phyloP scores from a whole-genome alignment of 2,888 invertebrate species.

The Carcina quercana region DNA sequence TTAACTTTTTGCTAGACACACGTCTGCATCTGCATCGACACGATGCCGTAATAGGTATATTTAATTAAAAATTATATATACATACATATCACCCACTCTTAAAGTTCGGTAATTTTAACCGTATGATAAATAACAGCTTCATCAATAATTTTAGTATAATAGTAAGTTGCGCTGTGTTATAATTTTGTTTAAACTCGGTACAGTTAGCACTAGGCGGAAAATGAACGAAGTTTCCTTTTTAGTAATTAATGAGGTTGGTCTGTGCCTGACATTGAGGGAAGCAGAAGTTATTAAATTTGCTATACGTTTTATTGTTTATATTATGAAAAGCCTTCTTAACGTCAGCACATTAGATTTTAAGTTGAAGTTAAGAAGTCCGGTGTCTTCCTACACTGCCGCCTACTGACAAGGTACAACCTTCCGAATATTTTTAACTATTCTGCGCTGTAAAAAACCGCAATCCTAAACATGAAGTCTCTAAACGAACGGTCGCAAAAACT shows the following conservation, averaged over 20 bases:
- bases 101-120: too few relatives aligned
- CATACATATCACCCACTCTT: too few relatives aligned
- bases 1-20: too few relatives aligned
- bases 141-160: neutral
- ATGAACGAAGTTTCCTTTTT: constrained; percentile 13
- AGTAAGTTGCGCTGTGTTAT: neutral
- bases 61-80: too few relatives aligned
- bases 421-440: constrained; percentile 43
- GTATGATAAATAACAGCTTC: too few relatives aligned
- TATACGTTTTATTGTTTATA: constrained; percentile 24
- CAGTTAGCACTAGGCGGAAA: constrained; percentile 17
- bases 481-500: constrained; percentile 66
- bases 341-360: constrained; percentile 26
- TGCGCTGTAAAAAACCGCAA: constrained; percentile 40
- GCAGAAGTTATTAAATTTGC: constrained; percentile 28
- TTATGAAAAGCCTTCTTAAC: constrained; percentile 22
- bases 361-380: constrained; percentile 23
- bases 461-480: constrained; percentile 44
- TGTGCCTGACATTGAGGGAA: constrained; percentile 24
- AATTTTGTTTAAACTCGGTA: constrained; percentile 9
- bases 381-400: constrained; percentile 38
- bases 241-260: constrained; percentile 12
- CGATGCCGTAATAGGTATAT: too few relatives aligned
- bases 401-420: constrained; percentile 45
- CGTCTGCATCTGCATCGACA: too few relatives aligned